Conservation (phyloP, 2,113 vertebrate genomes). For the Theristicus caerulescens region DNA sequence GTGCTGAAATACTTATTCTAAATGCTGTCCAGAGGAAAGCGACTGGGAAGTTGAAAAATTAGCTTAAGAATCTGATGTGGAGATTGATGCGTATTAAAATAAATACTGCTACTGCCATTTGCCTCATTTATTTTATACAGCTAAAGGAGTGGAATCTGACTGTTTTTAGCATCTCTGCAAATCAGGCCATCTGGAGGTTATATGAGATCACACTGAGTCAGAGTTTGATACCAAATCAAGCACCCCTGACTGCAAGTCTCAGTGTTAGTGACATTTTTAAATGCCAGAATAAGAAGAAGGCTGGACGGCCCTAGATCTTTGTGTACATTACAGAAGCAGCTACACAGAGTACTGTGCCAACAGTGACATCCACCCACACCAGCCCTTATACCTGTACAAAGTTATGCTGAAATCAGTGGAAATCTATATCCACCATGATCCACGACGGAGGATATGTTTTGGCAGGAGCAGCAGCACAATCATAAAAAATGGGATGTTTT, state of each 20-base stretch:
- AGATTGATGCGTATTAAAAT: background rate
- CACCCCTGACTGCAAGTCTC: background rate
- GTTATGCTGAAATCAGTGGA: background rate
- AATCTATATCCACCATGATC: background rate
- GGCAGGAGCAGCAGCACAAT: background rate
- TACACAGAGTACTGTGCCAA: background rate
- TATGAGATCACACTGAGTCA: constrained; percentile 37
- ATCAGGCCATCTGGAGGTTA: constrained; percentile 43
- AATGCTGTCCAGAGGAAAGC: constrained; percentile 45
- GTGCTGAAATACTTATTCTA: constrained; percentile 50
- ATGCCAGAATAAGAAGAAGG: background rate
- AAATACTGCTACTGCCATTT: background rate
- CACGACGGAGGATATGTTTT: background rate
- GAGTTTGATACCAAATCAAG: constrained; percentile 36
- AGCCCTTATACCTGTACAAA: background rate
- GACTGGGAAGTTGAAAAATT: constrained; percentile 27
- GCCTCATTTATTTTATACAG: background rate
- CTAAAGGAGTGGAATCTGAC: background rate
- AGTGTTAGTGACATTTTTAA: background rate
- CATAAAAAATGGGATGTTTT: background rate
- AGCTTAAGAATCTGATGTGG: constrained; percentile 4
- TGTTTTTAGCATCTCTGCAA: background rate
- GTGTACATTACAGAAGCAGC: background rate
- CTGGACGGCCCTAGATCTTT: background rate
- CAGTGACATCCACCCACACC: background rate